Evolutionary conservation across 1,140 invertebrate species (phyloP).

Genomic region (Lepidurus arcticus): DNA sequence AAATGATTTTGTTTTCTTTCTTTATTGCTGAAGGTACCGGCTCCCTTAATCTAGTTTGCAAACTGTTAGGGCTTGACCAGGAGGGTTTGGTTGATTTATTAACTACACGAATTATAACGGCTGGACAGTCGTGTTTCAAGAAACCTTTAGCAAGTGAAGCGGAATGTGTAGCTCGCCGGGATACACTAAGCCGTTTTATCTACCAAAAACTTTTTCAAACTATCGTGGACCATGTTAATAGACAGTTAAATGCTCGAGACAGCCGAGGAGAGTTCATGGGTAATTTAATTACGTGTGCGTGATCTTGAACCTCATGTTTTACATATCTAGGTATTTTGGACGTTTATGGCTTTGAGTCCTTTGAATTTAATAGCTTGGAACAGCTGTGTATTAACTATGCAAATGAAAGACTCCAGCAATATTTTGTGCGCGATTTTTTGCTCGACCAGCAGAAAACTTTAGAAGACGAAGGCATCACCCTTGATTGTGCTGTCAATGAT

Average conservation of each 20-base stretch:
- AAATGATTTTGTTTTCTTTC: neutral
- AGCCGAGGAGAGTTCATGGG: conserved; percentile 41
- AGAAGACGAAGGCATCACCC: conserved; percentile 52
- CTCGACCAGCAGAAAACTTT: conserved; percentile 55
- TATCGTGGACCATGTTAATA: conserved; percentile 39
- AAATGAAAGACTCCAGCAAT: conserved; percentile 62
- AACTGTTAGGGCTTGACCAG: conserved; percentile 37
- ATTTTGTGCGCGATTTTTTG: conserved; percentile 60
- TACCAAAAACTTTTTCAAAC: conserved; percentile 40
- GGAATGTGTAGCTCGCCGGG: conserved; percentile 39
- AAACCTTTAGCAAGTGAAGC: conserved; percentile 37
- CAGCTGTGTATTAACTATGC: conserved; percentile 71
- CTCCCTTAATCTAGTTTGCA: conserved; percentile 24
- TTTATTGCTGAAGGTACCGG: neutral
- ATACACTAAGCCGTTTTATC: conserved; percentile 38
- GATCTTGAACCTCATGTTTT: conserved; percentile 51
- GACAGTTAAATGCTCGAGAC: conserved; percentile 33
- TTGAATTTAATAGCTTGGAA: conserved; percentile 63
- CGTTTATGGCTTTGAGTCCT: conserved; percentile 71
- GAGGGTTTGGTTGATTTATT: conserved; percentile 37
- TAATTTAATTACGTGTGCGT: conserved; percentile 52
- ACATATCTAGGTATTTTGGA: conserved; percentile 51
- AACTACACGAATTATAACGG: conserved; percentile 38
- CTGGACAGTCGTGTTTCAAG: conserved; percentile 31
- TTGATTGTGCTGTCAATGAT: conserved; percentile 37